These are phyloP conservation scores for Agrochola lychnidis DNA, from an alignment of 2,888 invertebrate genomes.

Conservation along the genomic window DNA sequence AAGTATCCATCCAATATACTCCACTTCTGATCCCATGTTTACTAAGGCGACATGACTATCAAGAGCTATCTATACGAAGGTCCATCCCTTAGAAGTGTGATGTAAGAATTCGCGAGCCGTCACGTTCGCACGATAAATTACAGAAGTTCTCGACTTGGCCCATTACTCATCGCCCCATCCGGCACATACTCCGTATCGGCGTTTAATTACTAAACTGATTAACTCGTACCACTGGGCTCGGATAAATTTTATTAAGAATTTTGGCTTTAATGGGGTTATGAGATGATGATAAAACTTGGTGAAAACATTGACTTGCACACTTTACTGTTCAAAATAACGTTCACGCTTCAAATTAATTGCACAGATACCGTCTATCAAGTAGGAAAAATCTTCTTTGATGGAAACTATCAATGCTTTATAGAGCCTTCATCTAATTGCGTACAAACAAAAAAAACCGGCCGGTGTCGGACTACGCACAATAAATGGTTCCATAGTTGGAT, in stretches of 20 bases:
- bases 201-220: constrained; percentile 68
- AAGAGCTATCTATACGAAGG: constrained; percentile 48
- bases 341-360: background rate
- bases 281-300: constrained; percentile 4
- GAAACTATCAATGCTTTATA: background rate
- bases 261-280: constrained; percentile 16
- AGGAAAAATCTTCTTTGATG: background rate
- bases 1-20: constrained; percentile 8
- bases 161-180: constrained; percentile 70
- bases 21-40: constrained; percentile 45
- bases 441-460: constrained; percentile 36
- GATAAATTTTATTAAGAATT: constrained; percentile 57
- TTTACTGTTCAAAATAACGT: background rate
- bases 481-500: too few species aligned
- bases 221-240: constrained; percentile 45
- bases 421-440: constrained; percentile 21
- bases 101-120: constrained; percentile 65
- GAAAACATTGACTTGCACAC: constrained; percentile 9
- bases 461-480: too few species aligned
- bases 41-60: constrained; percentile 53
- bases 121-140: constrained; percentile 72
- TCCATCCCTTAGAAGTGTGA: constrained; percentile 51
- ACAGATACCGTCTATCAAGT: background rate
- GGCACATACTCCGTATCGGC: constrained; percentile 67
- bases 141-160: constrained; percentile 65